phyloP scores from a whole-genome alignment of 2,797 vertebrate genomes.

The Melanotaenia parkinsoni region DNA sequence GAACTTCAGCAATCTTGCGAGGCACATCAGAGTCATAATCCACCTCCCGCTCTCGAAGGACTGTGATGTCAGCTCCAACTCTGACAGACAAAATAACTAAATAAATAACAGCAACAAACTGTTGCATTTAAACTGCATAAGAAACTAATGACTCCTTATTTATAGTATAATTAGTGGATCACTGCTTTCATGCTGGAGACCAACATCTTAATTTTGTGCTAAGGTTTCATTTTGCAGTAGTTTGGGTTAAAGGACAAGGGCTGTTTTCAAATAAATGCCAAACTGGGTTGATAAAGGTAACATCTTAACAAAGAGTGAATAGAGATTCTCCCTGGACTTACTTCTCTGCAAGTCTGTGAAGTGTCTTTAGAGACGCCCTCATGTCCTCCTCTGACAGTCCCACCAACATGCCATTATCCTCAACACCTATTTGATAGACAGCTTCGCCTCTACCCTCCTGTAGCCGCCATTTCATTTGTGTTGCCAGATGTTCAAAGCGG shows the following conservation, averaged over 20 bases:
- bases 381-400: conserved; percentile 95
- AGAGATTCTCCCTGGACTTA: conserved; percentile 62
- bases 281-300: not conserved
- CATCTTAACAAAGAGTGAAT: not conserved
- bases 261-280: not conserved
- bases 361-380: conserved; percentile 93
- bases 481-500: conserved; percentile 97
- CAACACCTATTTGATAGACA: conserved; percentile 97
- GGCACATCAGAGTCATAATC: conserved; percentile 90
- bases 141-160: not conserved
- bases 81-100: conserved; percentile 70
- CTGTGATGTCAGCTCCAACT: conserved; percentile 94
- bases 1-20: conserved; percentile 93
- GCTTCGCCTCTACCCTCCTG: conserved; percentile 97
- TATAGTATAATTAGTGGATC: no score
- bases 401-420: conserved; percentile 96
- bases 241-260: not conserved
- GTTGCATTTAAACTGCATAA: not conserved
- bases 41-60: conserved; percentile 92
- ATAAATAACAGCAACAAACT: not conserved
- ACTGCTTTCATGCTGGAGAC: not conserved
- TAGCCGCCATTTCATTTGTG: conserved; percentile 98
- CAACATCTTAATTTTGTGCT: not conserved
- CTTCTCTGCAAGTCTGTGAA: conserved; percentile 96
- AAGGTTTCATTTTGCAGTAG: not conserved